phyloP scores from a whole-genome alignment of 2,888 invertebrate genomes.

The Epirrhoe alternata region DNA sequence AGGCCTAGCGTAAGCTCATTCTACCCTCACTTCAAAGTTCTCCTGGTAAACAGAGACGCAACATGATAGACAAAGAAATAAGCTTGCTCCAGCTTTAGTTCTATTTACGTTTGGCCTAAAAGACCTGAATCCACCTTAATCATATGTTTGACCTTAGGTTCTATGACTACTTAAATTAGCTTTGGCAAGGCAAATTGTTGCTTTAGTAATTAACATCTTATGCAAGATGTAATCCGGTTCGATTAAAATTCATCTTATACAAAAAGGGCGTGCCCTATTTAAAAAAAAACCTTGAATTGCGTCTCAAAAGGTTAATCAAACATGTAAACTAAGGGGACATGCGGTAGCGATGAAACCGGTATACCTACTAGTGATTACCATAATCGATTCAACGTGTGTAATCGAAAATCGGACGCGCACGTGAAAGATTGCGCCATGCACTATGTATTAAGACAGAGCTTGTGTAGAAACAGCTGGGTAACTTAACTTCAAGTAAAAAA shows the following conservation, averaged over 20 bases:
- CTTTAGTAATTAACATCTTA: no score
- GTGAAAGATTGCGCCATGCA: conserved; percentile 34
- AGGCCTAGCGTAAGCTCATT: no score
- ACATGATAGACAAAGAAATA: no score
- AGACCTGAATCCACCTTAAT: no score
- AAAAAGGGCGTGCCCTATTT: conserved; percentile 12
- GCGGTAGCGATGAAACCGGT: conserved; percentile 37
- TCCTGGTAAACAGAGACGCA: no score
- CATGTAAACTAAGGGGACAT: conserved; percentile 16
- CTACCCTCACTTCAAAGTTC: no score
- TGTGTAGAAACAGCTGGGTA: conserved; percentile 1
- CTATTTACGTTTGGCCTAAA: no score
- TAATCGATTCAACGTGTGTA: conserved; percentile 46
- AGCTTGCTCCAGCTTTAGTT: no score
- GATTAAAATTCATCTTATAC: not conserved
- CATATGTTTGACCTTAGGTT: no score
- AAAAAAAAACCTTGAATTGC: conserved; percentile 22
- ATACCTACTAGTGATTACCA: conserved; percentile 45
- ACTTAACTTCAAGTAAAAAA: not conserved
- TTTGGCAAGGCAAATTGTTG: no score
- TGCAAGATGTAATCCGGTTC: no score
- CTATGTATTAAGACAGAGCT: conserved; percentile 1
- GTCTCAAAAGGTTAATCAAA: conserved; percentile 27
- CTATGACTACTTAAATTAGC: no score
- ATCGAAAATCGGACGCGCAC: conserved; percentile 43